A percentile compares a stretch with the other conserved stretches of the same genome.
These are phyloP conservation scores for Grus americana DNA, from an alignment of 2,113 vertebrate species.

Conservation along the genomic window DNA sequence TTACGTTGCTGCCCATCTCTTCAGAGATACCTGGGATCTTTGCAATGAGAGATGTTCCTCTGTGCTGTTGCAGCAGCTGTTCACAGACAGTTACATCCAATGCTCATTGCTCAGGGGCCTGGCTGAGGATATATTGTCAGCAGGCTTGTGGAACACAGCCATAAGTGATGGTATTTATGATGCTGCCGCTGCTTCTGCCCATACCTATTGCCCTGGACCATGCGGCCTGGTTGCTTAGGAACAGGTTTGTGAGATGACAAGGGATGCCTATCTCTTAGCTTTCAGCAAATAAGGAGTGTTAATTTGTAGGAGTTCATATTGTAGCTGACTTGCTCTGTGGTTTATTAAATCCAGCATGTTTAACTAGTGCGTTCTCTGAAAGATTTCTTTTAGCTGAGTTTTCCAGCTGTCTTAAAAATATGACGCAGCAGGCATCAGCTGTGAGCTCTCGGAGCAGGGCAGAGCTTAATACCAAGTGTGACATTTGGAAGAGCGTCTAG, in stretches of 20 bases:
- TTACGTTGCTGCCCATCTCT: not conserved
- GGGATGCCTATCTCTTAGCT: not conserved
- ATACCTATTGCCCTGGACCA: not conserved
- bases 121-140: not conserved
- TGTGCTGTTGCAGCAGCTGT: not conserved
- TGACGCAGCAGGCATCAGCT: fast-evolving
- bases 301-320: not conserved
- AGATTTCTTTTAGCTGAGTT: not conserved
- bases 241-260: not conserved
- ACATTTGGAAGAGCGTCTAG: not conserved
- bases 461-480: not conserved
- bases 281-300: not conserved
- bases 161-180: not conserved
- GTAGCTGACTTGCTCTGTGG: not conserved
- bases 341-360: not conserved
- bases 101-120: not conserved
- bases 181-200: not conserved
- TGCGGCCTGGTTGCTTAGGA: slow-evolving; percentile 18
- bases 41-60: not conserved
- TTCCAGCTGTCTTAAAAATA: not conserved
- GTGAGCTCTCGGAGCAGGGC: not conserved
- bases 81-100: not conserved
- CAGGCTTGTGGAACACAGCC: not conserved
- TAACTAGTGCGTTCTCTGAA: not conserved
- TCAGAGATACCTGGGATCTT: not conserved